Base-by-base conservation (phyloP, 2,113 vertebrate genomes). In the Elanoides forficatus region DNA sequence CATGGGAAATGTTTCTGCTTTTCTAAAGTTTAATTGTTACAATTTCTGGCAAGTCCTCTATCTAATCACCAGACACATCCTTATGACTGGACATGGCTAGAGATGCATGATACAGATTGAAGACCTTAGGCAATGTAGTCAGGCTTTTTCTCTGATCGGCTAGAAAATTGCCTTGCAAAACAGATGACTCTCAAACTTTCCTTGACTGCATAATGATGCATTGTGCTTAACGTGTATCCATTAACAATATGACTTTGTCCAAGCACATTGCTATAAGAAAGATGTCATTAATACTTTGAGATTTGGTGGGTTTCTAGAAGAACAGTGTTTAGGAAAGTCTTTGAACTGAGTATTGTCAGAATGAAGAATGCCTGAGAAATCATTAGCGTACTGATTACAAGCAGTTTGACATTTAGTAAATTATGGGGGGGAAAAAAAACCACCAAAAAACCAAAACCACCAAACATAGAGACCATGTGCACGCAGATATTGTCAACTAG, bases 181-280 rank as follows among this genome's bases (percentile, higher is more conserved):
- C 81, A 95, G 58, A 95, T 87, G 91, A 95, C 74, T 94, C 65
- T 2, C 75, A 78, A 88, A 70, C 65, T 76, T 89, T 66, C n/a
- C 58, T 86, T 90, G 66, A 20, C 53, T 52, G 26, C 86, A 92
- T 92, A 95, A 94, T 75, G 73, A 60, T 60, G 38, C 2, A 7
- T 89, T 97, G 91, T 96, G 83, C 81, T 87, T 89, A 53, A 84
- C 26, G 42, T 27, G 58, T 45, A 47, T 70, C 63, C 9, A 2
- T 62, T 94, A 87, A 88, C 78, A 81, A 15, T 68, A 40, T 34
- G 53, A 50, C 73, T 80, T 84, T 95, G 91, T 94, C 86, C 21
- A 72, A 67, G 59, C 81, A 59, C 67, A 38, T 45, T 76, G 9
- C 47, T 80, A 0, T 75, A 82, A 67, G 83, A 82, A 86, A 91